Conservation (phyloP, 2,888 invertebrate genomes). For the Plagiodera versicolora region DNA sequence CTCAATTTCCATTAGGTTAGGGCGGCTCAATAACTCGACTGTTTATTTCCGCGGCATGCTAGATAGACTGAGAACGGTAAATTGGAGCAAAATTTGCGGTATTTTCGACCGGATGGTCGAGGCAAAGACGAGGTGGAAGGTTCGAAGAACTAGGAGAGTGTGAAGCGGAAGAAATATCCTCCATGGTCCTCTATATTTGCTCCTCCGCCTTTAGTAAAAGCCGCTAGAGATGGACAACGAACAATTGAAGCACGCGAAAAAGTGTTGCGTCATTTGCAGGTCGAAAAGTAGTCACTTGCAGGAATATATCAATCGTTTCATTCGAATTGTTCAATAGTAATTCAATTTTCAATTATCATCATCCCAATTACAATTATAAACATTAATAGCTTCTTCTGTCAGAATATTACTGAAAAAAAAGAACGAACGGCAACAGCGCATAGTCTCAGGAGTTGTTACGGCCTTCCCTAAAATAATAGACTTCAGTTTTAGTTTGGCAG, state of each 20-base stretch:
- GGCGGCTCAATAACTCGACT: not conserved
- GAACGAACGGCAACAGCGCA: no score
- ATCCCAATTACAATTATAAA: no score
- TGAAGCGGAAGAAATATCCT: conserved; percentile 44
- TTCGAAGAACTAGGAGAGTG: conserved; percentile 43
- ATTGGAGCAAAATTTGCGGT: conserved; percentile 41
- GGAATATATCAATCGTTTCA: no score
- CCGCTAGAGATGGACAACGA: conserved; percentile 4
- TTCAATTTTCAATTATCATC: no score
- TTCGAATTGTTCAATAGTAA: no score
- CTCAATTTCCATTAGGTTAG: not conserved
- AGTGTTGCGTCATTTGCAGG: no score
- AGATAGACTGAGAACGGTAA: conserved; percentile 21
- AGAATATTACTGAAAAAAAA: no score
- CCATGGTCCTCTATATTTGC: conserved; percentile 46
- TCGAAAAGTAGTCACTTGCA: no score
- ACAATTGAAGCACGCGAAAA: not conserved
- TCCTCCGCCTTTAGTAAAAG: conserved; percentile 32
- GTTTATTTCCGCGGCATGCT: conserved; percentile 9
- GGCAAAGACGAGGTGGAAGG: conserved; percentile 17
- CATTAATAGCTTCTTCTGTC: no score
- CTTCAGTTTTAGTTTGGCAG: no score
- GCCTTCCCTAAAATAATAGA: no score
- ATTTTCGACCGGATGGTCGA: conserved; percentile 16
- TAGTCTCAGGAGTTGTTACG: no score